Conservation (phyloP, 2,113 vertebrate genomes). For the Quiscalus mexicanus region DNA sequence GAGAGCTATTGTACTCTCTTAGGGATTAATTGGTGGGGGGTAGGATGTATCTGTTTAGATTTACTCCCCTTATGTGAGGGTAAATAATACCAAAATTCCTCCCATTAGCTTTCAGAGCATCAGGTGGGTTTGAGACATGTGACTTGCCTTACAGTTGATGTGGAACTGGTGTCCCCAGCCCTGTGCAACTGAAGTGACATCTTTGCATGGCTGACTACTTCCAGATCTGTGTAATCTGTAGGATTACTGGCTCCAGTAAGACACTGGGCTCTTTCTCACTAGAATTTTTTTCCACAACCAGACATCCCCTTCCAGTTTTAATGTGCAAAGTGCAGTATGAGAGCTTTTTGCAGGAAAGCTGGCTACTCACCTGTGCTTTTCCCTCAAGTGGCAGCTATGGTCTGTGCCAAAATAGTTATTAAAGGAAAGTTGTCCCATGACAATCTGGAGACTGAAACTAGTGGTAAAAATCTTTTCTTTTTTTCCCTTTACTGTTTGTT, state of each 20-base stretch:
- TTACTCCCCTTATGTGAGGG: neutral
- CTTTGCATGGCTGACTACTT: neutral
- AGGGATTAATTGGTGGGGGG: neutral
- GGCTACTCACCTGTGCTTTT: neutral
- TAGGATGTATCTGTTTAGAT: neutral
- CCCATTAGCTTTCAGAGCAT: neutral
- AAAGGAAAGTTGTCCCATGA: constrained; percentile 32
- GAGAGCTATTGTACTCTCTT: neutral
- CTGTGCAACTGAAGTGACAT: neutral
- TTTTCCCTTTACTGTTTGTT: neutral
- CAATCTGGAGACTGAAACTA: constrained; percentile 33
- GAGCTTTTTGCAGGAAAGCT: neutral
- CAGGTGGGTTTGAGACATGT: neutral
- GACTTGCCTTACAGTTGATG: neutral
- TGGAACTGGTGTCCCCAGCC: neutral
- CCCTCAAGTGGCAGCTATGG: neutral
- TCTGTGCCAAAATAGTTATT: neutral
- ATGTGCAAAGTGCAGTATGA: neutral
- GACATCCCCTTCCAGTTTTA: neutral
- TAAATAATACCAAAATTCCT: neutral
- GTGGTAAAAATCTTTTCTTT: neutral
- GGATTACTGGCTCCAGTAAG: neutral
- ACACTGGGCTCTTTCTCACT: neutral
- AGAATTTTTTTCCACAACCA: neutral
- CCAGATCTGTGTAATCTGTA: neutral